A percentile compares a stretch with the other conserved stretches of the same genome.
Conservation (phyloP, 2,797 vertebrate genomes). For the Salmo trutta region DNA sequence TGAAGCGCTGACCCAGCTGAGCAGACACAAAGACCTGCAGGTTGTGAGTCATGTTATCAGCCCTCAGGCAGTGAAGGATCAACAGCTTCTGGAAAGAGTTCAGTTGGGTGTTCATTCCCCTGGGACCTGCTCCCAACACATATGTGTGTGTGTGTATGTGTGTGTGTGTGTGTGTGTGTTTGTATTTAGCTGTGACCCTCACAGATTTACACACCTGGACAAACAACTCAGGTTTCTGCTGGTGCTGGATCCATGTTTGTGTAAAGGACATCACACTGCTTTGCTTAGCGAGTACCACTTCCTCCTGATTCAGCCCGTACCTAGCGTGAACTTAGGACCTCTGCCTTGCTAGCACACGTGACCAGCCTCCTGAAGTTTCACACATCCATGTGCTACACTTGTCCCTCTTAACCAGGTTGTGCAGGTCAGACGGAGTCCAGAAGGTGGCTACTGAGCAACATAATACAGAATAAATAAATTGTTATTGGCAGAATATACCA, state of each 20-base stretch:
- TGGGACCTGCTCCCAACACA: slow-evolving; percentile 80
- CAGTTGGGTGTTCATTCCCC: slow-evolving; percentile 74
- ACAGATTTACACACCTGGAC: too few relatives aligned
- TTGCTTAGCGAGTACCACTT: too few relatives aligned
- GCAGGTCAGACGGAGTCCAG: slow-evolving; percentile 59
- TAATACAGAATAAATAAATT: not conserved
- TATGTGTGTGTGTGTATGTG: too few relatives aligned
- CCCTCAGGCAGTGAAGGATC: slow-evolving; percentile 85
- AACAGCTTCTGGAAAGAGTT: slow-evolving; percentile 89
- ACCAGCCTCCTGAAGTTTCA: too few relatives aligned
- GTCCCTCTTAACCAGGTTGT: slow-evolving; percentile 59
- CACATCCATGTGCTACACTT: not conserved
- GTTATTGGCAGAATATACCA: not conserved
- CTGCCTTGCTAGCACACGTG: too few relatives aligned
- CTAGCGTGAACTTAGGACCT: too few relatives aligned
- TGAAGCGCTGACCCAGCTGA: slow-evolving; percentile 84
- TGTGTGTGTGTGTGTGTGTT: too few relatives aligned
- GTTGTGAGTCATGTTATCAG: slow-evolving; percentile 84
- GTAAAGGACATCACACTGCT: too few relatives aligned
- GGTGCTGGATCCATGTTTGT: too few relatives aligned
- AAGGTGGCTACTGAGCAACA: slow-evolving; percentile 65
- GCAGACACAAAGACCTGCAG: slow-evolving; percentile 88
- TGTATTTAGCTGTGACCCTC: too few relatives aligned
- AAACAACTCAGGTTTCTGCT: too few relatives aligned
- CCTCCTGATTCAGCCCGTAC: too few relatives aligned